Evolutionary conservation across 2,113 vertebrate species (phyloP).

Genomic region (Anarhynchus alexandrinus): DNA sequence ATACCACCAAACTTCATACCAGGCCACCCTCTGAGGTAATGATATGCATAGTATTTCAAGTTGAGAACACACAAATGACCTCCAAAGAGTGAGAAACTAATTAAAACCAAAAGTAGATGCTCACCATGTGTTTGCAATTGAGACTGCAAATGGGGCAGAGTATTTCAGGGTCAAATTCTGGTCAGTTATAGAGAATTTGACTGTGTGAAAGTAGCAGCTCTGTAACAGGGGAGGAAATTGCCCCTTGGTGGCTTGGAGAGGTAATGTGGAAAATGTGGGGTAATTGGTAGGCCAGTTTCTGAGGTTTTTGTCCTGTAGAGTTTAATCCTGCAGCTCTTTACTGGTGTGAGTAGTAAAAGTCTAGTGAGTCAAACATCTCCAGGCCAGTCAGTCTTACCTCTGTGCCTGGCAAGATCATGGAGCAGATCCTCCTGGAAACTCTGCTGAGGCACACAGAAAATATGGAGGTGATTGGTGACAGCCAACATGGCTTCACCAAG

Average conservation of each 20-base stretch:
- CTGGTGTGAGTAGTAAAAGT: neutral
- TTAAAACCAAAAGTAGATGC: conserved; percentile 1
- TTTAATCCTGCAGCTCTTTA: neutral
- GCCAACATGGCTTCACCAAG: no score
- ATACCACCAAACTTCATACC: neutral
- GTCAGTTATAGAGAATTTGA: neutral
- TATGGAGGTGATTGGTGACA: no score
- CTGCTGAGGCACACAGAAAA: no score
- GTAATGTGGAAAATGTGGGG: neutral
- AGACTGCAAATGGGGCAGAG: neutral
- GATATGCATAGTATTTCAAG: neutral
- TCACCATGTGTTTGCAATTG: neutral
- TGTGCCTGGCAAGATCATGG: no score
- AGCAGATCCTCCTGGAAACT: no score
- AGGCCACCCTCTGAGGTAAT: neutral
- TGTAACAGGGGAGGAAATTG: neutral
- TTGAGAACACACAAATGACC: neutral
- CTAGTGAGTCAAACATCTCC: neutral
- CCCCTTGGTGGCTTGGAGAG: neutral
- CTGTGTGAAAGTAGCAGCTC: neutral
- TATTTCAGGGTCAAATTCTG: neutral
- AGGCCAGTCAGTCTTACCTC: no score
- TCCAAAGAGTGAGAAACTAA: neutral
- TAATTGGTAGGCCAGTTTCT: neutral
- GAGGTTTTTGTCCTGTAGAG: neutral